phyloP scores from a whole-genome alignment of 2,888 invertebrate species.

The Xestia xanthographa region DNA sequence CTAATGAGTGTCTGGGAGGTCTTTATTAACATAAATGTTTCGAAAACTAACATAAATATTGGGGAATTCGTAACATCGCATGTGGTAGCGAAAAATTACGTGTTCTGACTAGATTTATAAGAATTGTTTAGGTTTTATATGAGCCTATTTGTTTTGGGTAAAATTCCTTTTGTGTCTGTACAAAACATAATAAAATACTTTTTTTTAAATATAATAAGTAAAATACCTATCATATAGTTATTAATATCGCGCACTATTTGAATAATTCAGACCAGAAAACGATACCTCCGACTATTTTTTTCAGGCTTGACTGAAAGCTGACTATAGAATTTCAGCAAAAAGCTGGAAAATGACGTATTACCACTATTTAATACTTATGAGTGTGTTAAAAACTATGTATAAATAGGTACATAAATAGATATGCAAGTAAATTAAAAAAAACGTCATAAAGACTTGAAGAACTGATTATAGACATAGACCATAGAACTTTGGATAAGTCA shows the following conservation, averaged over 20 bases:
- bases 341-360: background rate
- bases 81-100: constrained; percentile 50
- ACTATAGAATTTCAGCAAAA: background rate
- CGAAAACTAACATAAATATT: constrained; percentile 63
- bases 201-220: background rate
- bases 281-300: too few relatives aligned
- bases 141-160: background rate
- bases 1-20: constrained; percentile 69
- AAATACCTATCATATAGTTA: background rate
- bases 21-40: constrained; percentile 64
- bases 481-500: constrained; percentile 63
- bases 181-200: background rate
- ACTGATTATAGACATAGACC: constrained; percentile 65
- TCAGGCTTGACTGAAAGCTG: background rate
- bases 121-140: constrained; percentile 21
- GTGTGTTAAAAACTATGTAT: background rate
- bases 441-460: constrained; percentile 41
- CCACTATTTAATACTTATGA: background rate
- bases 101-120: constrained; percentile 37
- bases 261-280: background rate
- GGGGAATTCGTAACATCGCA: constrained; percentile 52
- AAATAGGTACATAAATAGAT: background rate
- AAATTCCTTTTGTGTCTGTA: background rate
- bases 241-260: too few relatives aligned
- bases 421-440: constrained; percentile 1